phyloP scores from a whole-genome alignment of 2,113 vertebrate species.

The Hippocampus comes region DNA sequence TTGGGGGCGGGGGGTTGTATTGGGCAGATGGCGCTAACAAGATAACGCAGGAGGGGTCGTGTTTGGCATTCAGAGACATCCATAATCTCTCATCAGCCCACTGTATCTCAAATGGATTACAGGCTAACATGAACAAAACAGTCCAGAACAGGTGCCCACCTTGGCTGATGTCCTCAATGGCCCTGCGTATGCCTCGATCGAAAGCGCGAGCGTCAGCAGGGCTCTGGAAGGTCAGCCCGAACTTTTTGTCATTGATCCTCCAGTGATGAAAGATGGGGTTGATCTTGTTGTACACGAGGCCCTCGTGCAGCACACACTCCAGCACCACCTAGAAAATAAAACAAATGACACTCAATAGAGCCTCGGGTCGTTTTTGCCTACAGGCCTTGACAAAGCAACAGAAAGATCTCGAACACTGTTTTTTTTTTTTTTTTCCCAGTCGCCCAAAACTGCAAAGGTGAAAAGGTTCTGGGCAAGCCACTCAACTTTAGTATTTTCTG shows the following conservation, averaged over 20 bases:
- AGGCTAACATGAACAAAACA: constrained; percentile 8
- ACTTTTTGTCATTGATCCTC: constrained; percentile 98
- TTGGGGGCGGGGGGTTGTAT: background rate
- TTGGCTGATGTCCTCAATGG: constrained; percentile 94
- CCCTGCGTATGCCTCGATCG: constrained; percentile 92
- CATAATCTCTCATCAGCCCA: constrained; percentile 35
- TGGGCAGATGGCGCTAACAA: constrained; percentile 50
- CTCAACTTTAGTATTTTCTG: background rate
- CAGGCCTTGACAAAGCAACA: background rate
- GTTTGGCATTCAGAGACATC: constrained; percentile 3
- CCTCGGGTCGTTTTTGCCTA: background rate
- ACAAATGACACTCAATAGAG: constrained; percentile 13
- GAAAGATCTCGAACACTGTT: background rate
- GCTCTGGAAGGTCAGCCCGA: constrained; percentile 99
- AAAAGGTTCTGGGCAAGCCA: background rate
- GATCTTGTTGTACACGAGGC: constrained; percentile 97
- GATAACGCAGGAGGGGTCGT: constrained; percentile 49
- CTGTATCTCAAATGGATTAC: constrained; percentile 45
- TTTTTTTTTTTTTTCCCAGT: background rate
- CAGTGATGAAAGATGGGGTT: constrained; percentile 99
- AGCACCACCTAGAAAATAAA: constrained; percentile 84
- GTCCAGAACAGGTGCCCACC: constrained; percentile 67
- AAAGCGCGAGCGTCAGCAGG: constrained; percentile 98
- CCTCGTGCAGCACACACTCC: constrained; percentile 94
- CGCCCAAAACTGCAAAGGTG: background rate